Conservation (phyloP, 2,113 vertebrate species). For the Pogonocichla stellata region DNA sequence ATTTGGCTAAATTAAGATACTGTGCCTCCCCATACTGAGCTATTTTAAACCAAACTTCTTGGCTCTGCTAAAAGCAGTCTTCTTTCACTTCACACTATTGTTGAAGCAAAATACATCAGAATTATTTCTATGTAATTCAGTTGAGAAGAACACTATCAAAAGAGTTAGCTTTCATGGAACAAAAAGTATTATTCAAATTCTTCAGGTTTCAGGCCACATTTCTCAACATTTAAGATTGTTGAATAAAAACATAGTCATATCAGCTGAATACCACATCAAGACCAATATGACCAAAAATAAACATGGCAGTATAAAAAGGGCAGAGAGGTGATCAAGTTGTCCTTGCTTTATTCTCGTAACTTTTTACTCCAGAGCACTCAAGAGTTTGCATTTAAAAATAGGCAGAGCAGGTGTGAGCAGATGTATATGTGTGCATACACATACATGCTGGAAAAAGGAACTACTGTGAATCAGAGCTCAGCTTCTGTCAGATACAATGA, state of each 20-base stretch:
- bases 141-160: neutral
- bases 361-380: neutral
- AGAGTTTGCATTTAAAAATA: neutral
- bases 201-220: neutral
- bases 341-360: slow-evolving; percentile 5
- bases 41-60: slow-evolving; percentile 35
- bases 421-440: neutral
- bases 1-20: slow-evolving; percentile 13
- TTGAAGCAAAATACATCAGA: neutral
- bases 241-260: neutral
- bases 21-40: neutral
- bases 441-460: neutral
- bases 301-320: neutral
- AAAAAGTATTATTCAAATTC: neutral
- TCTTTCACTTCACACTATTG: neutral
- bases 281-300: slow-evolving; percentile 49
- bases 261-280: neutral
- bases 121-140: neutral
- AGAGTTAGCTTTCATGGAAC: neutral
- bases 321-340: slow-evolving; percentile 11
- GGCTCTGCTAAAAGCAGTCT: neutral
- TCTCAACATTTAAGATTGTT: neutral
- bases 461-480: neutral
- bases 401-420: neutral
- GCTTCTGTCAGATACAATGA: neutral